Evolutionary conservation across 2,888 invertebrate species (phyloP), one percentile per base, ranked within the genome.

Genomic region (Microctonus aethiopoides): DNA sequence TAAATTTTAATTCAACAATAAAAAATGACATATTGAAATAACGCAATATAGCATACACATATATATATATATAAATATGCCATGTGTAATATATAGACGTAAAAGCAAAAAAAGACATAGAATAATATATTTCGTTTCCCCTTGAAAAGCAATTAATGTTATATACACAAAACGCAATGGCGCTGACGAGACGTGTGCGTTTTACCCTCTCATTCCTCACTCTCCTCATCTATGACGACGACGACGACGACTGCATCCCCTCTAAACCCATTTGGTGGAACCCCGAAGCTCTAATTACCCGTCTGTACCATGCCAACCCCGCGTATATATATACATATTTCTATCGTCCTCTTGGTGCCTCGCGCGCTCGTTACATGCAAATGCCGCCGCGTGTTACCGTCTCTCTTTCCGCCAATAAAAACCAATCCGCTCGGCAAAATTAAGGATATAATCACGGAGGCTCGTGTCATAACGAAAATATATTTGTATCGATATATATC

Each of bases 1-100:
- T 86, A 86, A 85, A 85, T 82, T 86, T 86, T 84, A 84, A 86
- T 86, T 84, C 83, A 78, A 79, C 80, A 84, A 83, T 82, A 86
- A 85, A 82, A 81, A 80, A 84, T 83, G 82, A 84, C 83, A 83
- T 83, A 85, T 84, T 80, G 83, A 78, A 82, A 84, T 74, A 80
- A 78, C 68, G 78, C 77, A n/a, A n/a, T n/a, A n/a, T 76, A 77
- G 77, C 78, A 79, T 80, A 79, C 75, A 77, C 79, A 72, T 73
- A 79, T 77, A 76, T 76, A 68, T 70, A 16, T 26, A 59, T 51
- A 29, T 61, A 57, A 62, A 24, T 63, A 54, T 54, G 62, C 24
- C 54, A 20, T 41, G 54, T 61, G 61, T 24, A 59, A 52, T 60
- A 66, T 67, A 57, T 39, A 54, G 56, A 22, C 36, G n/a, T n/a